Evolutionary conservation across 2,797 vertebrate species (phyloP).

Genomic region (Bradypodion pumilum): DNA sequence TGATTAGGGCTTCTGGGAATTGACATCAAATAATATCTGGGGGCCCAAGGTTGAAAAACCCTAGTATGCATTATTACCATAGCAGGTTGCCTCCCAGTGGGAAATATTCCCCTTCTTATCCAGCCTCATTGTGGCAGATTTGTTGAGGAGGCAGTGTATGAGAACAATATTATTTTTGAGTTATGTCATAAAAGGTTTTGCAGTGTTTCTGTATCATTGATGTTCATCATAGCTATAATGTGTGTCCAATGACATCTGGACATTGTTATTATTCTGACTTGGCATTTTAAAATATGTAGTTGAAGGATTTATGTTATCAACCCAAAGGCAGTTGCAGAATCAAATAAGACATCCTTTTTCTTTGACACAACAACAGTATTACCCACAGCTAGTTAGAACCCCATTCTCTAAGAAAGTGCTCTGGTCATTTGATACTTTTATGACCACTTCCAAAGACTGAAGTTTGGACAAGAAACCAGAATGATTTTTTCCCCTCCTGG

Average conservation of each 20-base stretch:
- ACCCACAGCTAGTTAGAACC: neutral
- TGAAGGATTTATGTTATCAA: slow-evolving; percentile 27
- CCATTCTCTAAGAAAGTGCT: neutral
- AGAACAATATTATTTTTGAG: neutral
- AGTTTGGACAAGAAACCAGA: neutral
- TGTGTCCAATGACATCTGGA: slow-evolving; percentile 40
- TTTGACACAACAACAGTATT: neutral
- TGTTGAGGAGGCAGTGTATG: too few relatives aligned
- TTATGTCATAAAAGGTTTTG: neutral
- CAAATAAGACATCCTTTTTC: neutral
- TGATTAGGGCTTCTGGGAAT: too few relatives aligned
- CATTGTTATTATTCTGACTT: slow-evolving; percentile 37
- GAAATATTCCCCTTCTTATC: too few relatives aligned
- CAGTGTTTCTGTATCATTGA: slow-evolving; percentile 17
- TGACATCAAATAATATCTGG: too few relatives aligned
- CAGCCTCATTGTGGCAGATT: too few relatives aligned
- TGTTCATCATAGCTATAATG: slow-evolving; percentile 4
- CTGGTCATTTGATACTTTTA: neutral
- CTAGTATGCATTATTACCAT: too few relatives aligned
- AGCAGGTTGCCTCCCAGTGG: too few relatives aligned
- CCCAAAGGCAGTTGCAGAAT: neutral
- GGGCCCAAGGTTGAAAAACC: too few relatives aligned
- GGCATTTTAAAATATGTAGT: slow-evolving; percentile 40
- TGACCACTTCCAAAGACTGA: neutral
- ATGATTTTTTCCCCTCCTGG: neutral